Base-by-base conservation (phyloP, 2,797 vertebrate genomes). In the Pipistrellus pygmaeus region DNA sequence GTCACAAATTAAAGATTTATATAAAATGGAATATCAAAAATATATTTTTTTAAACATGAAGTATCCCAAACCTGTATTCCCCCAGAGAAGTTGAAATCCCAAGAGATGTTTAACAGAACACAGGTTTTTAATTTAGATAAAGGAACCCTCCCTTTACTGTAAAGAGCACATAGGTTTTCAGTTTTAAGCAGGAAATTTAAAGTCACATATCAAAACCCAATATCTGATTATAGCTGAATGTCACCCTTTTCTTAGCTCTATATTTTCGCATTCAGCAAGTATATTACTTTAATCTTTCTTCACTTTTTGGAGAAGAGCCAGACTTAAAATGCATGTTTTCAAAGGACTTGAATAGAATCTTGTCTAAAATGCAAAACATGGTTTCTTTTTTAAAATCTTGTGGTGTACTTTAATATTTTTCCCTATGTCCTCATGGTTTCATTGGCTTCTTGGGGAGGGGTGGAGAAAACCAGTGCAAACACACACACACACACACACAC, bases 161-260 rank as follows among this genome's bases (percentile, higher is more conserved):
- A 93, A 81, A 87, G 32, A 55, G 9, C n/a, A 86, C 30, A 35
- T 51, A 78, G 9, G 21, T 69, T 92, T 95, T 97, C 0, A 13
- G 38, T 96, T 96, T 96, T 60, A 77, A 55, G 5, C 72, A 97
- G 96, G 88, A 98, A 97, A 97, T 77, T 68, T 90, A 83, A 92
- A 69, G 55, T 96, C 85, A 95, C 89, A 93, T 91, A 76, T 96
- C 78, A 78, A 77, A 92, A 62, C 44, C 27, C 73, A 91, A 82
- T 84, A 92, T 95, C 91, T 96, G 44, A 85, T 93, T 95, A 78
- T 38, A 91, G 71, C 0, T 0, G 15, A 95, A n/a, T 88, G 73
- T 93, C 53, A 81, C 68, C 35, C 53, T 96, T 94, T 90, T 68
- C 80, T 97, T 90, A 93, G 88, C n/a, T 66, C 62, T 64, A 73